phyloP scores from a whole-genome alignment of 2,113 vertebrate genomes.

The Pachycephala philippinensis region DNA sequence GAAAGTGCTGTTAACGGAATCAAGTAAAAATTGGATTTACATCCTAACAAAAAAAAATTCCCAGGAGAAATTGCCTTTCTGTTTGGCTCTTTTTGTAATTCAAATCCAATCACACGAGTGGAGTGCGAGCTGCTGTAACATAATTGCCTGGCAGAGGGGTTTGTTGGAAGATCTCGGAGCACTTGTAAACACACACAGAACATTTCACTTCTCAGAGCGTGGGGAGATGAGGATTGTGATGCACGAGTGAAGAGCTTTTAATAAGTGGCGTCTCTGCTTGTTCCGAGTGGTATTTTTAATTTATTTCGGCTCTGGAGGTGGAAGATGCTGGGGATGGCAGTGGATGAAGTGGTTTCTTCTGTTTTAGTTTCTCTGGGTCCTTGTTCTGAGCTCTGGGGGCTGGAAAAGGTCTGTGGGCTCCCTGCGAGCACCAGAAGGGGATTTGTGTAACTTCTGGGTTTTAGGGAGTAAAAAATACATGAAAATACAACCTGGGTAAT shows the following conservation, averaged over 20 bases:
- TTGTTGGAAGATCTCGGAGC: constrained; percentile 23
- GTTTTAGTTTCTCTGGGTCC: not conserved
- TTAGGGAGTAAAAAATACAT: not conserved
- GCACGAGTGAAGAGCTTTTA: not conserved
- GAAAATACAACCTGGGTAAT: not conserved
- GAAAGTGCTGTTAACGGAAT: constrained; percentile 17
- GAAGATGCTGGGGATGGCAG: not conserved
- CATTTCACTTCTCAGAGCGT: not conserved
- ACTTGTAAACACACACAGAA: not conserved
- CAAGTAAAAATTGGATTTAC: constrained; percentile 40
- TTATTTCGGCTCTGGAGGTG: not conserved
- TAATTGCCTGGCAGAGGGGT: not conserved
- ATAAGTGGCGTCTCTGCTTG: not conserved
- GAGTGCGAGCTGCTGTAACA: not conserved
- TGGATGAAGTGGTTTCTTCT: not conserved
- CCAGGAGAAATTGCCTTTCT: not conserved
- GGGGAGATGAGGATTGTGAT: not conserved
- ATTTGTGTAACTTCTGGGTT: not conserved
- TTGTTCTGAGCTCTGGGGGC: not conserved
- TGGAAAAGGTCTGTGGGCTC: not conserved
- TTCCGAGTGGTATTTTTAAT: not conserved
- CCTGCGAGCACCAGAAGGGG: not conserved
- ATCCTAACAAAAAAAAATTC: constrained; percentile 31
- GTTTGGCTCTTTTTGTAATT: constrained; percentile 27
- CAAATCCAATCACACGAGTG: not conserved